Evolutionary conservation across 2,797 vertebrate genomes (phyloP), one percentile per base, ranked within the genome.

Genomic region (Clarias pachynema): DNA sequence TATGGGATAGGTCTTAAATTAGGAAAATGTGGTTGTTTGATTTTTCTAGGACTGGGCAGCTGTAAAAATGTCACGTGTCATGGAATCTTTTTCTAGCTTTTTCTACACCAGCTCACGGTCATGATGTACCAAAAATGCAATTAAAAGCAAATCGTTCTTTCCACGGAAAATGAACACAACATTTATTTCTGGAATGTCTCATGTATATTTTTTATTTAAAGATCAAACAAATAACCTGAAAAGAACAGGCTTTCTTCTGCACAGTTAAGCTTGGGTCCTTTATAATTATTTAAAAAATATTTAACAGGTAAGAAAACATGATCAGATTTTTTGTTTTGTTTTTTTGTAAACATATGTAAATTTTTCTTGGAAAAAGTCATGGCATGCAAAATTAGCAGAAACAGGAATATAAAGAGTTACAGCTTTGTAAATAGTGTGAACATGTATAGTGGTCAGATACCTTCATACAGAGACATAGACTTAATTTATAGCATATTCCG

Each of bases 291-390:
- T 9, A 22, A 31, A 79, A 79, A 44, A n/a, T 63, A 81, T 65
- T 62, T 4, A 26, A 60, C 79, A 62, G 44, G 81, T 83, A 85
- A 85, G 29, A 87, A 85, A 59, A 69, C 79, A 87, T 83, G 34
- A 44, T 57, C 5, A 34, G 18, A 73, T 62, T 83, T 78, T 81
- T 53, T 12, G 40, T 49, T 53, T 53, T 53, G 78, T 40, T 29
- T 77, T 77, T 79, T 59, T 84, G 81, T 85, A 88, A 88, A 86
- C 63, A 31, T 82, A 82, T 75, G 14, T 84, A 87, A 65, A 86
- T 60, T 56, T 74, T 59, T 80, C 75, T 14, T 62, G 78, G 65
- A 49, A 83, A 40, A 56, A 6, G 34, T 26, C n/a, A 74, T 12
- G 44, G 40, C 89, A 89, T 87, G 83, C 72, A 26, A 70, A 84